Conservation (phyloP, 2,797 vertebrate species). For the Lacerta agilis region DNA sequence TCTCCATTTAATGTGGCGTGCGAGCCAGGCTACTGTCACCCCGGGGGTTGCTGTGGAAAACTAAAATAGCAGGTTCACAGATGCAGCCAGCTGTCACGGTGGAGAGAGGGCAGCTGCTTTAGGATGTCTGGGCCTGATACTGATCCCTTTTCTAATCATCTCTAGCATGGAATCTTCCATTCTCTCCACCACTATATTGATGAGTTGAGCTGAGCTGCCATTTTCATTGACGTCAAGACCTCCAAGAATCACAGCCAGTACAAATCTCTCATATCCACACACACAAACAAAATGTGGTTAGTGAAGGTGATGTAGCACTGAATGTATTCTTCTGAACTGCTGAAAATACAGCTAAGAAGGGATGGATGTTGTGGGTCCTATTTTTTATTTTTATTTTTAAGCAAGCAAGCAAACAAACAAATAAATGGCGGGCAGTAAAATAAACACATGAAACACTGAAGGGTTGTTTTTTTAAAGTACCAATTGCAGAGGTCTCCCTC, state of each 20-base stretch:
- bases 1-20: no score
- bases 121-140: not conserved
- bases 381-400: not conserved
- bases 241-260: not conserved
- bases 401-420: not conserved
- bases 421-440: not conserved
- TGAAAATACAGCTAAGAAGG: not conserved
- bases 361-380: not conserved
- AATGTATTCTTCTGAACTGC: not conserved
- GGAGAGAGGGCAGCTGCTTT: no score
- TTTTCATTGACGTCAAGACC: not conserved
- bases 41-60: not conserved
- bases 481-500: not conserved
- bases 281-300: not conserved
- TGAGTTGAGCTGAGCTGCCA: no score
- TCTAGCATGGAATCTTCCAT: not conserved
- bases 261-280: not conserved
- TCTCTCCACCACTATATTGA: not conserved
- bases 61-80: not conserved
- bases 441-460: no score
- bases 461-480: no score
- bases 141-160: not conserved
- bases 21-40: no score
- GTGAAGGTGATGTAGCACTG: not conserved
- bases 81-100: not conserved